phyloP scores from a whole-genome alignment of 1,140 invertebrate genomes.

The Andrena cerasifolii region DNA sequence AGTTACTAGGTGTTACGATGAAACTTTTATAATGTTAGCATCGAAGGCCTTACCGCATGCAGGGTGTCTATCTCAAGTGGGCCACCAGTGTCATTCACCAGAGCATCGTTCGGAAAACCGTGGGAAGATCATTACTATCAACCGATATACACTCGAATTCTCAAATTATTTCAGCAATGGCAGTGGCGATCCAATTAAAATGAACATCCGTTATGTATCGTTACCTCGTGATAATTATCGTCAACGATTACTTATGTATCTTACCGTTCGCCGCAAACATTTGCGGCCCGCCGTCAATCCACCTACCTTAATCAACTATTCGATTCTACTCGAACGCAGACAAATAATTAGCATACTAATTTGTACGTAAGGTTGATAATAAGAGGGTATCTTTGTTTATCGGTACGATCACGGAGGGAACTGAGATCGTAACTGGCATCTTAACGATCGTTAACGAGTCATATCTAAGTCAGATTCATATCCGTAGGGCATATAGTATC shows the following conservation, averaged over 20 bases:
- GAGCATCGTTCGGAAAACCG: constrained; percentile 14
- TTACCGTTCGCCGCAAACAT: neutral
- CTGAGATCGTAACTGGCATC: constrained; percentile 56
- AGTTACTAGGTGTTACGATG: constrained; percentile 46
- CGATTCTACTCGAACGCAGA: constrained; percentile 75
- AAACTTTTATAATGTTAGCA: constrained; percentile 61
- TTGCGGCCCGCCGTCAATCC: constrained; percentile 5
- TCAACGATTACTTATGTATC: constrained; percentile 37
- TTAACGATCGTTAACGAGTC: constrained; percentile 63
- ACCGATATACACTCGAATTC: constrained; percentile 18
- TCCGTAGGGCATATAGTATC: constrained; percentile 66
- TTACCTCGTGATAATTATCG: constrained; percentile 43
- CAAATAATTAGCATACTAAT: constrained; percentile 80
- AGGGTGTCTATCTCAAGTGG: constrained; percentile 67
- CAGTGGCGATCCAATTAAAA: constrained; percentile 55
- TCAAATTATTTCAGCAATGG: constrained; percentile 41
- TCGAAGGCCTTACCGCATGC: constrained; percentile 67
- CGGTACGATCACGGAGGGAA: constrained; percentile 52
- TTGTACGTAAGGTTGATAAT: constrained; percentile 72
- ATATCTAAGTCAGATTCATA: constrained; percentile 76
- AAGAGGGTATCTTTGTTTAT: constrained; percentile 65
- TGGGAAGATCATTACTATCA: neutral
- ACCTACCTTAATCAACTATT: constrained; percentile 53
- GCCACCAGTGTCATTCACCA: constrained; percentile 57
- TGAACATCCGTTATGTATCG: constrained; percentile 55